Percentiles rank a stretch among this genome's conserved stretches.
These are phyloP conservation scores for Penaeus monodon DNA, from an alignment of 2,888 invertebrate genomes.

Conservation along the genomic window DNA sequence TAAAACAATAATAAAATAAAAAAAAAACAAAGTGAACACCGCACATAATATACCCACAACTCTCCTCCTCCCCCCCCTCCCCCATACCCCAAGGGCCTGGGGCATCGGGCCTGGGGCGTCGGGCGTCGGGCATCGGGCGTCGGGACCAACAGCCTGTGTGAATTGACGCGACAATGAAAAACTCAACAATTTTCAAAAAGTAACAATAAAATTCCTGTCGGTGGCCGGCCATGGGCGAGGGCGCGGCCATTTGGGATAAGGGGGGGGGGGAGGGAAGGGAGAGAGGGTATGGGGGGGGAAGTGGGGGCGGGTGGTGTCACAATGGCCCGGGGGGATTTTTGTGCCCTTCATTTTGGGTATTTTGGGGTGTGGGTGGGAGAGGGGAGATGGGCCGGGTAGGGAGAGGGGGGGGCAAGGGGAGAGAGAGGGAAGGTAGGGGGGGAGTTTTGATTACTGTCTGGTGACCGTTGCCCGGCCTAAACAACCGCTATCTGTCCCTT, in stretches of 20 bases:
- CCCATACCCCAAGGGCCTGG: slow-evolving; percentile 2
- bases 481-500: too few relatives aligned
- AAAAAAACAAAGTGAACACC: not conserved
- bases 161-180: not conserved
- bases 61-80: not conserved
- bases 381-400: too few relatives aligned
- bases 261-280: not conserved
- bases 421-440: too few relatives aligned
- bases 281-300: not conserved
- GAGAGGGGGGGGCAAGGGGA: too few relatives aligned
- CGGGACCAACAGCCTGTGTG: too few relatives aligned
- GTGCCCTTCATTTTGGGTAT: too few relatives aligned
- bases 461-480: too few relatives aligned
- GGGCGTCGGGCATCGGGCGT: not conserved
- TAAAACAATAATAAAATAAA: too few relatives aligned
- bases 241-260: not conserved
- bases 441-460: too few relatives aligned
- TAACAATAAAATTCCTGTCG: slow-evolving; percentile 25
- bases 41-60: not conserved
- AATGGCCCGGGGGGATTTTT: too few relatives aligned
- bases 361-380: too few relatives aligned
- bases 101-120: too few relatives aligned
- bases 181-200: slow-evolving; percentile 27
- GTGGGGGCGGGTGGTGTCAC: not conserved
- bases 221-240: not conserved